Evolutionary conservation across 2,797 vertebrate genomes (phyloP), one percentile per base, ranked within the genome.

Genomic region (Amblyraja radiata): DNA sequence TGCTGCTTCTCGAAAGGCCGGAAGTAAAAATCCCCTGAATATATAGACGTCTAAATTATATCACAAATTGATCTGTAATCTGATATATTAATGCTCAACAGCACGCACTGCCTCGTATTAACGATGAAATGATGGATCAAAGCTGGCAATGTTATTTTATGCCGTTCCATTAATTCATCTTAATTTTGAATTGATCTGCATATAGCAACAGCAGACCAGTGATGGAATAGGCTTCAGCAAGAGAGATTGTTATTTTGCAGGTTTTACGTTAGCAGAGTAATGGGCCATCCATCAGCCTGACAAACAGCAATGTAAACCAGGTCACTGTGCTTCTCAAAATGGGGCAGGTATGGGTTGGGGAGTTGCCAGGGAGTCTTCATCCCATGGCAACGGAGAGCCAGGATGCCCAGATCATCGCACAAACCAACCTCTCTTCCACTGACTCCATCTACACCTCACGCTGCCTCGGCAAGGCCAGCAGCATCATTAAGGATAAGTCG

Each of bases 81-180:
- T 54, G 39, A 92, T 54, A 54, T 54, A 76, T 76, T 58, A 54
- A 74, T 92, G 90, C 28, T 74, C 71, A 92, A 74, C 90, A 76
- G 90, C 90, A 28, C 76, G 71, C 63, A 14, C 88, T 90, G 88
- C 68, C 39, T 74, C 21, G 16, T n/a, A 76, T 74, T 92, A 92
- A 92, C 58, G 71, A 92, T 92, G 90, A n/a, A 54, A 92, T 74
- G 90, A 76, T 92, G 39, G 39, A 92, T 92, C 6, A 39, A 54
- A 92, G 16, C 90, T 92, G 90, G 90, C 68, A 92, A 92, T 92
- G 71, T 92, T 92, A 76, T 92, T 92, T 76, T 39, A 76, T 14
- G 23, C 36, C 13, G 10, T 9, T 8, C 90, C 21, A 54, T 92
- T 92, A 91, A 91, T 91, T 91, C 68, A 91, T 74, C 90, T 74